Conservation (phyloP, 2,888 invertebrate species). For the Tromatobia lineatoria region DNA sequence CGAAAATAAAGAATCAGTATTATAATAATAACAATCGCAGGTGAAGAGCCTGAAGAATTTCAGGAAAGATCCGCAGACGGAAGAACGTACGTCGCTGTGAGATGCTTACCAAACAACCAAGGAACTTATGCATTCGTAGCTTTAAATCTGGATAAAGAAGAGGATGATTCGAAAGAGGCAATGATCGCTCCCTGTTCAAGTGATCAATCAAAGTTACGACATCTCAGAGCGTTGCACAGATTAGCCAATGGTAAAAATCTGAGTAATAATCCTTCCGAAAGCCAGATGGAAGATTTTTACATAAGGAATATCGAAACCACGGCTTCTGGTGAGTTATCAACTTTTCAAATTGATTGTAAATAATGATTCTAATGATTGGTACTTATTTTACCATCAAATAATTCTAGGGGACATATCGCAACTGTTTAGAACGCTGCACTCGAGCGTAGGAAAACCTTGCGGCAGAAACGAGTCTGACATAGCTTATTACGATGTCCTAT, state of each 20-base stretch:
- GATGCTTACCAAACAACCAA: constrained; percentile 84
- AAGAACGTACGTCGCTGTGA: constrained; percentile 86
- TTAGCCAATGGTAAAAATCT: constrained; percentile 55
- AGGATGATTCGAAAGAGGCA: constrained; percentile 82
- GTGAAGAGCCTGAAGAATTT: constrained; percentile 72
- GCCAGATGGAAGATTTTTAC: constrained; percentile 73
- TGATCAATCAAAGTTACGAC: constrained; percentile 66
- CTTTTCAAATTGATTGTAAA: neutral
- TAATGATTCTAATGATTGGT: constrained; percentile 55
- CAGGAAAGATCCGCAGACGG: constrained; percentile 80
- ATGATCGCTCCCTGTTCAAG: constrained; percentile 74
- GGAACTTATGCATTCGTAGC: constrained; percentile 86
- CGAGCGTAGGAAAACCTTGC: constrained; percentile 58
- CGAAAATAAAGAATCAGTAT: neutral
- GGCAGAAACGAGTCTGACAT: constrained; percentile 78
- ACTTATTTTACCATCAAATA: constrained; percentile 77
- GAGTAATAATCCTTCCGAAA: constrained; percentile 65
- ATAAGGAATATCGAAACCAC: constrained; percentile 71
- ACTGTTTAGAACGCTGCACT: constrained; percentile 65
- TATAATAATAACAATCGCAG: constrained; percentile 38
- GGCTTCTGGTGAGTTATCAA: constrained; percentile 65
- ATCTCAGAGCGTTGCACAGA: constrained; percentile 68
- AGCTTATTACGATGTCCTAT: constrained; percentile 84
- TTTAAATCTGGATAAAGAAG: constrained; percentile 83
- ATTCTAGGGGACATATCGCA: constrained; percentile 69